Percentiles rank a stretch among this genome's conserved stretches.
Evolutionary conservation across 2,888 invertebrate genomes (phyloP).

Genomic region (Nineta flava): DNA sequence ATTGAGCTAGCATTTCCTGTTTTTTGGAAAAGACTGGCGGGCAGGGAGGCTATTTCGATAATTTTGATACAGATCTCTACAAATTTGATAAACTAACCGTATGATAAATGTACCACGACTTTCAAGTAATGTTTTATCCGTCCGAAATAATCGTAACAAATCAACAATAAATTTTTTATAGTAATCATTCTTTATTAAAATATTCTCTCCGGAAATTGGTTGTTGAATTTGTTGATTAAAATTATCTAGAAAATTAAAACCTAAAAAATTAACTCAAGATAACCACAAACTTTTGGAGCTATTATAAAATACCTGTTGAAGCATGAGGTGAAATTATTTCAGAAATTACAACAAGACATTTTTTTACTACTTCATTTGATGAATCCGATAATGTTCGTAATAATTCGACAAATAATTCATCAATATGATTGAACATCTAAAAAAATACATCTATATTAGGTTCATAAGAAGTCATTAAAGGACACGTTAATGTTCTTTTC

Average conservation of each 20-base stretch:
- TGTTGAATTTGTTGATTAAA: not conserved
- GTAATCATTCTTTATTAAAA: constrained; percentile 24
- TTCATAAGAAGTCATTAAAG: no score
- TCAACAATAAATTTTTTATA: constrained; percentile 83
- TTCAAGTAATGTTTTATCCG: constrained; percentile 71
- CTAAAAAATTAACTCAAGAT: not conserved
- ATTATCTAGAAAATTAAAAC: not conserved
- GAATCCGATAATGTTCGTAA: constrained; percentile 77
- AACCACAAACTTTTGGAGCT: not conserved
- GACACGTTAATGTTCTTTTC: no score
- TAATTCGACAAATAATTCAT: constrained; percentile 56
- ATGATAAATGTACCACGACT: constrained; percentile 92
- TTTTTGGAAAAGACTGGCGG: no score
- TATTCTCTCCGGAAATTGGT: not conserved
- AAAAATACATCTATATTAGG: no score
- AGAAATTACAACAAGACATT: constrained; percentile 83
- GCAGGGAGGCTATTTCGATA: no score
- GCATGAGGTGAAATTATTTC: constrained; percentile 51
- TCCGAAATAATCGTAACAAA: constrained; percentile 68
- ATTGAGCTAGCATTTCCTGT: no score
- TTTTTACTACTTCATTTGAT: constrained; percentile 89
- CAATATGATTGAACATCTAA: constrained; percentile 58
- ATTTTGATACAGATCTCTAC: no score
- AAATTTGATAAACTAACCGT: constrained; percentile 36
- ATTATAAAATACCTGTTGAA: constrained; percentile 1